Conservation (phyloP, 1,140 invertebrate genomes). For the Dufourea novaeangliae region DNA sequence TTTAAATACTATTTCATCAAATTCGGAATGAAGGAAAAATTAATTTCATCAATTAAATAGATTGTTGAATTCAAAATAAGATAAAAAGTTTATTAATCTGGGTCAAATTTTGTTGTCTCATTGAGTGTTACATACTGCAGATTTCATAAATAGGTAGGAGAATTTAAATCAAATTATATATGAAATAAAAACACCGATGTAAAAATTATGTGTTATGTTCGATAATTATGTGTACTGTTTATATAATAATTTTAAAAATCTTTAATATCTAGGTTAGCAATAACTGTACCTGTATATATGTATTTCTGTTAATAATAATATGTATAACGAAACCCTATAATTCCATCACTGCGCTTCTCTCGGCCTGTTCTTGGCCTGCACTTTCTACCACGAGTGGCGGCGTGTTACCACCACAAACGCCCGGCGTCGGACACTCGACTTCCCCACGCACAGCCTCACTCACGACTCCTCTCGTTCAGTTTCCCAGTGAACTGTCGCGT, state of each 20-base stretch:
- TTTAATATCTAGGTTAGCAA: neutral
- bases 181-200: no score
- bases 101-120: no score
- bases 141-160: no score
- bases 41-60: no score
- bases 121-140: no score
- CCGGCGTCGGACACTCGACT: conserved; percentile 6
- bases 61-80: no score
- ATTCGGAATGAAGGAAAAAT: no score
- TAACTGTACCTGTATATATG: neutral
- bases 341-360: neutral
- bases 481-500: conserved; percentile 36
- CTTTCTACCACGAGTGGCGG: conserved; percentile 35
- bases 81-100: no score
- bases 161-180: no score
- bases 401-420: conserved; percentile 27
- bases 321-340: neutral
- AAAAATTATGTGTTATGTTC: no score
- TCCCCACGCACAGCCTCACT: conserved; percentile 29
- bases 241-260: neutral
- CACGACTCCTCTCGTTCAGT: conserved; percentile 38
- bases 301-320: neutral
- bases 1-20: no score
- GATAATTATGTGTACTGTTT: neutral
- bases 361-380: conserved; percentile 8